phyloP scores from a whole-genome alignment of 2,888 invertebrate genomes.

The Carabus problematicus region DNA sequence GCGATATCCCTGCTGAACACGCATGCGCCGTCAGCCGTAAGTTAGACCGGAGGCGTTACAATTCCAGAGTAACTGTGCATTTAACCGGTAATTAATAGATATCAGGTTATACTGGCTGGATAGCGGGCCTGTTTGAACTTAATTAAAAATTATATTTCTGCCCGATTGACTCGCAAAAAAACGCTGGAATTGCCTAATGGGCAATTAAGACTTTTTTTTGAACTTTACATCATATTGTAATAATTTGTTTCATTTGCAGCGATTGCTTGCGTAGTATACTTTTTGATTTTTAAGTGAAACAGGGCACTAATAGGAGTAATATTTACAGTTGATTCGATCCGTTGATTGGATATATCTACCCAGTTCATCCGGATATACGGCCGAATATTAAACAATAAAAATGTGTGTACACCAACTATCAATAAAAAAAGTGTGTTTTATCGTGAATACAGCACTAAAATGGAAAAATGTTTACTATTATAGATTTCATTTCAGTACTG shows the following conservation, averaged over 20 bases:
- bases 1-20: too few relatives aligned
- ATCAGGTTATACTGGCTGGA: slow-evolving; percentile 18
- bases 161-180: slow-evolving; percentile 14
- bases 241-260: neutral
- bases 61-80: slow-evolving; percentile 20
- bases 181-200: slow-evolving; percentile 4
- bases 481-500: too few relatives aligned
- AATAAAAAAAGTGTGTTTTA: too few relatives aligned
- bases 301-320: too few relatives aligned
- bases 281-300: neutral
- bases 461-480: too few relatives aligned
- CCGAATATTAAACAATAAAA: too few relatives aligned
- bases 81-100: slow-evolving; percentile 17
- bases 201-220: slow-evolving; percentile 15
- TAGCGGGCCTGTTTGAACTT: slow-evolving; percentile 26
- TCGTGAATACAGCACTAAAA: too few relatives aligned
- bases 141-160: slow-evolving; percentile 39
- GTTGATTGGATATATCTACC: too few relatives aligned
- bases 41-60: neutral
- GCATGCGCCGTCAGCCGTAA: neutral
- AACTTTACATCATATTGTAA: neutral
- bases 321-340: too few relatives aligned
- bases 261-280: neutral
- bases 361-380: too few relatives aligned
- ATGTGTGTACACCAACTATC: too few relatives aligned